Evolutionary conservation across 2,113 vertebrate genomes (phyloP).

Genomic region (Macrotis lagotis): DNA sequence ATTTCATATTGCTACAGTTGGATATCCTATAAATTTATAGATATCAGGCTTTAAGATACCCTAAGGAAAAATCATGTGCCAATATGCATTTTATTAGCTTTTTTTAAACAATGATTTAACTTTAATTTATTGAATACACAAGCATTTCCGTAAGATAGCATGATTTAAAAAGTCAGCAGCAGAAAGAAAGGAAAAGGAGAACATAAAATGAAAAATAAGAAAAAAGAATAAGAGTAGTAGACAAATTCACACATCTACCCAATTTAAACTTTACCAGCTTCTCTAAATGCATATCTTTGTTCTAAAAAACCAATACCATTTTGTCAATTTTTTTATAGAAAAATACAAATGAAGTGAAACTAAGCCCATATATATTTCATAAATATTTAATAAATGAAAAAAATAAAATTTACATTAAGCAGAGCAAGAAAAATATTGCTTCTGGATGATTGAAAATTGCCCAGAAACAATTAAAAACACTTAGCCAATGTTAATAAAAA

Average conservation of each 20-base stretch:
- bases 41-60: conserved; percentile 12
- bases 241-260: background rate
- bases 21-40: background rate
- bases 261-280: conserved; percentile 20
- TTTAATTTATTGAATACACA: no score
- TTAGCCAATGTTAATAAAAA: background rate
- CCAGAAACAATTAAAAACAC: conserved; percentile 2
- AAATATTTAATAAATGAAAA: conserved; percentile 35
- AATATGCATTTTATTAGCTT: background rate
- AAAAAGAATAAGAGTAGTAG: background rate
- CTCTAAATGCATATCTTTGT: background rate
- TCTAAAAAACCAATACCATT: conserved; percentile 27
- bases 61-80: background rate
- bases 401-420: conserved; percentile 8
- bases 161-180: background rate
- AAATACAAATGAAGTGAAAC: background rate
- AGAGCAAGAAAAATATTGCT: conserved; percentile 5
- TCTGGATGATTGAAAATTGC: background rate
- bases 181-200: background rate
- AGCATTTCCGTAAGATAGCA: no score
- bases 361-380: background rate
- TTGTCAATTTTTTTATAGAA: background rate
- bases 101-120: no score
- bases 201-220: background rate
- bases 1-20: background rate